phyloP scores from a whole-genome alignment of 1,140 invertebrate genomes.

The Anadara kagoshimensis region DNA sequence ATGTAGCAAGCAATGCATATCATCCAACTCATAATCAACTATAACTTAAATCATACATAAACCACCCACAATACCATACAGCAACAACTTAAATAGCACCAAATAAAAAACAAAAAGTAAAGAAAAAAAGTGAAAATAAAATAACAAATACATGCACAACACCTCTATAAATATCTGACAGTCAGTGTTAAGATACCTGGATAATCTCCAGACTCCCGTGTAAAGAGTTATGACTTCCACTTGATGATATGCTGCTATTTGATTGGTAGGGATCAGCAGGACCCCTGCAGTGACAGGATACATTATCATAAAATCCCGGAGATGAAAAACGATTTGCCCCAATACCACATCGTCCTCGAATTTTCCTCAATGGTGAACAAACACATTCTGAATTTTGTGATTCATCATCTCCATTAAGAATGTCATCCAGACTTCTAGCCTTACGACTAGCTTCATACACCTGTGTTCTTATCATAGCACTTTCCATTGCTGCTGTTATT shows the following conservation, averaged over 20 bases:
- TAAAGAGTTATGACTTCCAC: slow-evolving; percentile 68
- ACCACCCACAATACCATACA: no score
- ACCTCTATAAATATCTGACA: slow-evolving; percentile 3
- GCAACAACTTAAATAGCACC: background rate
- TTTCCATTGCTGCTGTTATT: slow-evolving; percentile 69
- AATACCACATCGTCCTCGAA: slow-evolving; percentile 50
- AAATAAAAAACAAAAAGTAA: slow-evolving; percentile 17
- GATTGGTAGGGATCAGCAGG: slow-evolving; percentile 68
- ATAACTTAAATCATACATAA: no score
- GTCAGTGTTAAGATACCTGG: slow-evolving; percentile 60
- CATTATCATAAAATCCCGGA: slow-evolving; percentile 46
- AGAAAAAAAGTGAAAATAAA: slow-evolving; percentile 13
- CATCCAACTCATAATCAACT: no score
- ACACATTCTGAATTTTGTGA: slow-evolving; percentile 30
- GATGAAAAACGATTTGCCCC: slow-evolving; percentile 45
- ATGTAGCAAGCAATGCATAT: slow-evolving; percentile 10
- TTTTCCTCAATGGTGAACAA: slow-evolving; percentile 54
- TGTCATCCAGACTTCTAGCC: slow-evolving; percentile 71
- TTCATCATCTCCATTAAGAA: slow-evolving; percentile 56
- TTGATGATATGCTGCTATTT: slow-evolving; percentile 70
- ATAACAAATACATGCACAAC: slow-evolving; percentile 10
- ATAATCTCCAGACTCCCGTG: slow-evolving; percentile 72
- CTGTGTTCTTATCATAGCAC: slow-evolving; percentile 65
- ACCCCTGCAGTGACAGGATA: slow-evolving; percentile 52
- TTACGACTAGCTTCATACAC: slow-evolving; percentile 65